Evolutionary conservation across 2,113 vertebrate genomes (phyloP).

Genomic region (Dunckerocampus dactyliophorus): DNA sequence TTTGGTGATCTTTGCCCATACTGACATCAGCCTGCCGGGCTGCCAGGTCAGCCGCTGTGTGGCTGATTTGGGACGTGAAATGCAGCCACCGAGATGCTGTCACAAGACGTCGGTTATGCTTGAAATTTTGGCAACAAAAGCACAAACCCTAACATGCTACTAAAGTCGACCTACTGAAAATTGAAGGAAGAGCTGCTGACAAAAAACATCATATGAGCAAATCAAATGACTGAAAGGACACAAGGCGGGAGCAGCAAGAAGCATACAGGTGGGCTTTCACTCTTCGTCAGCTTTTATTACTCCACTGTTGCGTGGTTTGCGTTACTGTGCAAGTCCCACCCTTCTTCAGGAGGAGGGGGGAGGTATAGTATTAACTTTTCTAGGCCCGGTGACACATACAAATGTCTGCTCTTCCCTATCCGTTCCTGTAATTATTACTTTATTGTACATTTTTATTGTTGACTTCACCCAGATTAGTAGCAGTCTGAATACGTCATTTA

Average conservation of each 20-base stretch:
- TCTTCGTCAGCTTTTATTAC: neutral
- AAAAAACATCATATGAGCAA: no score
- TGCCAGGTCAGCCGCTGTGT: constrained; percentile 20
- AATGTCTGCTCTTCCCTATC: neutral
- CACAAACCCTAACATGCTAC: no score
- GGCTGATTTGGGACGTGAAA: constrained; percentile 5
- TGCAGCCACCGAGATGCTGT: constrained; percentile 16
- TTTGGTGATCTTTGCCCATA: constrained; percentile 19
- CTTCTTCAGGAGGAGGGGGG: neutral
- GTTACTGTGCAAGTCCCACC: neutral
- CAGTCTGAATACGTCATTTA: neutral
- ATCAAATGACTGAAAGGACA: no score
- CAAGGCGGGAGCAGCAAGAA: neutral
- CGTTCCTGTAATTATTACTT: neutral
- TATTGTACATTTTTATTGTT: neutral
- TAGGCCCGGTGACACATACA: neutral
- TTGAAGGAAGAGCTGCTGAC: no score
- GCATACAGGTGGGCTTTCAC: neutral
- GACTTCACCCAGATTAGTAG: neutral
- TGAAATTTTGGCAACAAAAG: no score
- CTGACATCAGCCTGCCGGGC: constrained; percentile 12
- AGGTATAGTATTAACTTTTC: neutral
- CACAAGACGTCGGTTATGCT: neutral
- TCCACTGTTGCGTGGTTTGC: neutral
- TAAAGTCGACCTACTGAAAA: no score